Evolutionary conservation across 1,140 invertebrate genomes (phyloP).

Genomic region (Berghia stephanieae): DNA sequence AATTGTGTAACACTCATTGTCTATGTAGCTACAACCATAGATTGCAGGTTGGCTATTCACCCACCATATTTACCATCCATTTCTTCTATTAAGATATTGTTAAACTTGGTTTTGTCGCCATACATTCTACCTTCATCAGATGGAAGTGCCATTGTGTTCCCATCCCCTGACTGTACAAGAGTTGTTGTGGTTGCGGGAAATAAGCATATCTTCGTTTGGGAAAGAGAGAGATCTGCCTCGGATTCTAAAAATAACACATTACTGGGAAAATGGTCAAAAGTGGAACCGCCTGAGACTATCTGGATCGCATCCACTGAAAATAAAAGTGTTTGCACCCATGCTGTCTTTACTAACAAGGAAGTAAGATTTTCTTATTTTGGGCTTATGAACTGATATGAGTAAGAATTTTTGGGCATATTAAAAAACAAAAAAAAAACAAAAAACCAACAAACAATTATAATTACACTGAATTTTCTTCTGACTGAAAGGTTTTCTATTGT

Average conservation of each 20-base stretch:
- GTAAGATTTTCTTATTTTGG: constrained; percentile 37
- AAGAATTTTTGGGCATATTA: not conserved
- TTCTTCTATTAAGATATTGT: not conserved
- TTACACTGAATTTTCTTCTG: not conserved
- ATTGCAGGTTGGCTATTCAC: not conserved
- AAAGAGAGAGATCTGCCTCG: constrained; percentile 42
- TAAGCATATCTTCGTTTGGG: constrained; percentile 56
- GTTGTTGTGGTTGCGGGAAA: constrained; percentile 51
- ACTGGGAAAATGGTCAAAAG: constrained; percentile 54
- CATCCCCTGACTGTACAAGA: constrained; percentile 54
- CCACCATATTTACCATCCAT: not conserved
- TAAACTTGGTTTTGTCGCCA: no score
- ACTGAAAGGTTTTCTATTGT: not conserved
- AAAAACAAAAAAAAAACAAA: not conserved
- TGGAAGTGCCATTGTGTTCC: constrained; percentile 41
- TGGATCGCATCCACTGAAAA: constrained; percentile 41
- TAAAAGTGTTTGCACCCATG: constrained; percentile 48
- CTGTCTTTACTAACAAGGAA: constrained; percentile 52
- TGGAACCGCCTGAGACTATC: constrained; percentile 47
- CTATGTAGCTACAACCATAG: not conserved
- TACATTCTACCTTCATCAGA: constrained; percentile 34
- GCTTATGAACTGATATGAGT: not conserved
- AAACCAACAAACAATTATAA: no score
- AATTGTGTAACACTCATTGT: not conserved
- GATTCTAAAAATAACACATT: constrained; percentile 43